These are phyloP conservation scores for Drosophila micromelanica DNA, from an alignment of 1,140 invertebrate species.

Conservation along the genomic window DNA sequence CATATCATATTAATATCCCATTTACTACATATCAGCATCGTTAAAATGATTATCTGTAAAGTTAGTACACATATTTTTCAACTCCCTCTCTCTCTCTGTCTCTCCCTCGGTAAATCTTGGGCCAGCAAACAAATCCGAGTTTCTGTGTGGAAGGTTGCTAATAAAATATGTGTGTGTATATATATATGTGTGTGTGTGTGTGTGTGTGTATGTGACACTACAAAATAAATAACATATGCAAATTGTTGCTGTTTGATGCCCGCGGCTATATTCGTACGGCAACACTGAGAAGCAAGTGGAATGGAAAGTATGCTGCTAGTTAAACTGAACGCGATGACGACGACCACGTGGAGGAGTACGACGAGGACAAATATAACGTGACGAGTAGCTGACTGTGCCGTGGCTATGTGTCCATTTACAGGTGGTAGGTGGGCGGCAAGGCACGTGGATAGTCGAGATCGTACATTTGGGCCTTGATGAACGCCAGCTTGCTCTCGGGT, in stretches of 20 bases:
- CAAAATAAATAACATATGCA: conserved; percentile 74
- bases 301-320: conserved; percentile 37
- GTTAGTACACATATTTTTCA: conserved; percentile 11
- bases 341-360: background rate
- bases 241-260: conserved; percentile 37
- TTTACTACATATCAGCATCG: conserved; percentile 62
- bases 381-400: conserved; percentile 1
- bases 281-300: conserved; percentile 37
- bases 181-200: conserved; percentile 32
- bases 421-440: conserved; percentile 85
- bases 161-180: background rate
- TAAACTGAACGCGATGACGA: conserved; percentile 6
- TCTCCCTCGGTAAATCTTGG: background rate
- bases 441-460: conserved; percentile 89
- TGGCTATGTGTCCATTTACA: conserved; percentile 47
- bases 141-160: conserved; percentile 3
- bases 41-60: conserved; percentile 40
- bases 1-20: conserved; percentile 75
- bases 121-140: conserved; percentile 12
- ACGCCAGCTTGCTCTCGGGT: conserved; percentile 90
- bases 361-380: background rate
- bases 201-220: conserved; percentile 50
- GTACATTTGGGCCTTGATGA: conserved; percentile 93
- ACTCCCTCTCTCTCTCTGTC: background rate
- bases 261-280: conserved; percentile 20